Evolutionary conservation across 1,140 invertebrate genomes (phyloP).

Genomic region (Achatina immaculata): DNA sequence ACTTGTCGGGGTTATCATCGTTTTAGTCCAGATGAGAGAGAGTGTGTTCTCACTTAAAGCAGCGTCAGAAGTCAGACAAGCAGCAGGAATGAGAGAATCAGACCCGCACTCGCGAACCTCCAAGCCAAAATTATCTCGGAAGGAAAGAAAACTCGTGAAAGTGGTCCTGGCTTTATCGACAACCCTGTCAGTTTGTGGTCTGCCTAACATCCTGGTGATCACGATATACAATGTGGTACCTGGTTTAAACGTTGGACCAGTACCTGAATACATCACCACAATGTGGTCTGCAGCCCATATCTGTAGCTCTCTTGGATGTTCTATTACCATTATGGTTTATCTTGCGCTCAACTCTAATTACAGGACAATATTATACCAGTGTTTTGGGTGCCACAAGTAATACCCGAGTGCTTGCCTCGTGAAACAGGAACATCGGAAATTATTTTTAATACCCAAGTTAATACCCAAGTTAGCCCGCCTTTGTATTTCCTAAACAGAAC

Average conservation of each 20-base stretch:
- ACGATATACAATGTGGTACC: neutral
- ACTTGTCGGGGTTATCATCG: too few relatives aligned
- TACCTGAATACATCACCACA: too few relatives aligned
- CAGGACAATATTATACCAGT: neutral
- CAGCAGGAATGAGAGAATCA: neutral
- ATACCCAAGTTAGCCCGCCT: too few relatives aligned
- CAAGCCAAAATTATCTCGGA: neutral
- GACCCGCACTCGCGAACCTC: neutral
- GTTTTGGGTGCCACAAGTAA: neutral
- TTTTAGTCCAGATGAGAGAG: too few relatives aligned
- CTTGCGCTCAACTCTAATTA: slow-evolving; percentile 5
- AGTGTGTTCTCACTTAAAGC: too few relatives aligned
- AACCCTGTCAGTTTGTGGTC: neutral
- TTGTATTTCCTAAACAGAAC: too few relatives aligned
- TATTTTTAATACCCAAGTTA: too few relatives aligned
- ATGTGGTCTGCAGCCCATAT: neutral
- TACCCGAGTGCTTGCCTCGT: too few relatives aligned
- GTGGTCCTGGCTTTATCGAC: neutral
- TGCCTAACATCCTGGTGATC: neutral
- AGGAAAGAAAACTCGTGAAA: neutral
- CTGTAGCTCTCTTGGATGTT: neutral
- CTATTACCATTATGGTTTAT: neutral
- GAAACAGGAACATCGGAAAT: too few relatives aligned
- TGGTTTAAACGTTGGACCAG: neutral
- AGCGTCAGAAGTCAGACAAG: neutral